Conservation (phyloP, 2,113 vertebrate genomes). For the Nesogale talazaci region DNA sequence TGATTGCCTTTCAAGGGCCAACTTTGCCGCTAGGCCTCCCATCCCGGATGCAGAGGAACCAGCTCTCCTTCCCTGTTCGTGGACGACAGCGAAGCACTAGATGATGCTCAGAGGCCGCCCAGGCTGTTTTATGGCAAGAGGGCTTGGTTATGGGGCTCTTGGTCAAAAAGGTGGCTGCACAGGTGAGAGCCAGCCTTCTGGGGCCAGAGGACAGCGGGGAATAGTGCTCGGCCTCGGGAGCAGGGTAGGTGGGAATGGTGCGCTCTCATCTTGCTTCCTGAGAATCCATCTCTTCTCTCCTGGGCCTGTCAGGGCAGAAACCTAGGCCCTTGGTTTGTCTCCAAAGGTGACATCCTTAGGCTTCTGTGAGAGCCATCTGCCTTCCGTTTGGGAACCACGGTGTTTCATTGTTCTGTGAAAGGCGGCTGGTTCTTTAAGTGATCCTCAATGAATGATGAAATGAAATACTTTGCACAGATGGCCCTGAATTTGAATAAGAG, state of each 20-base stretch:
- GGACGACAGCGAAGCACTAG: background rate
- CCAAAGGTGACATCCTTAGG: background rate
- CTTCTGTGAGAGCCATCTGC: background rate
- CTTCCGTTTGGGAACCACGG: slow-evolving; percentile 25
- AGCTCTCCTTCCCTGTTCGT: background rate
- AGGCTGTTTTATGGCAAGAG: background rate
- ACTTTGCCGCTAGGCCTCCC: background rate
- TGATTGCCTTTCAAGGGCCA: background rate
- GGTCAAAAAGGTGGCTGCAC: background rate
- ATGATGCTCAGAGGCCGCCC: background rate
- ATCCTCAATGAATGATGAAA: slow-evolving; percentile 63
- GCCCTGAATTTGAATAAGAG: slow-evolving; percentile 62
- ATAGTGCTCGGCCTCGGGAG: background rate
- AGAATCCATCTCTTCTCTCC: background rate
- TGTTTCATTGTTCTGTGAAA: slow-evolving; percentile 43
- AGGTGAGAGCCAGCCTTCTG: background rate
- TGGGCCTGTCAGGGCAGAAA: background rate
- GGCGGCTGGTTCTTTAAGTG: slow-evolving; percentile 55
- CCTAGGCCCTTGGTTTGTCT: background rate
- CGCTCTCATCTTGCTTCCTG: background rate
- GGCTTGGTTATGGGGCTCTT: rapidly evolving
- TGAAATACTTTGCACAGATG: slow-evolving; percentile 53
- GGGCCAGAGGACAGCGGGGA: background rate
- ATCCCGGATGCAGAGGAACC: background rate
- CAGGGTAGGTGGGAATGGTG: rapidly evolving